phyloP scores from a whole-genome alignment of 2,888 invertebrate species.

The Helleia helle region DNA sequence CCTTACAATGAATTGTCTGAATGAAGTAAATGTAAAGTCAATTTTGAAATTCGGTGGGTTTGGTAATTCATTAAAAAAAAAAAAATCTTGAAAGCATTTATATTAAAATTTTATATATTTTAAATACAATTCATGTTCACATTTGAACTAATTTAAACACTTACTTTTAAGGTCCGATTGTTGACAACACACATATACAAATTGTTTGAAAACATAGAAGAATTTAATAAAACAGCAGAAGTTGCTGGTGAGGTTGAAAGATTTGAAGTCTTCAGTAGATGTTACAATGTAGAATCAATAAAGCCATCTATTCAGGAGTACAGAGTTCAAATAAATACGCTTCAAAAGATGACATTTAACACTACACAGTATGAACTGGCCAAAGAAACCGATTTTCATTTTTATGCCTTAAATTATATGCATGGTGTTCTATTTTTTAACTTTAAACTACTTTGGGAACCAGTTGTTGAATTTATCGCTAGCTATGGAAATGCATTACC shows the following conservation, averaged over 20 bases:
- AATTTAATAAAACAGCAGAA: constrained; percentile 51
- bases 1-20: too few relatives aligned
- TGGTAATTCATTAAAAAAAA: too few relatives aligned
- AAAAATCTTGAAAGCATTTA: too few relatives aligned
- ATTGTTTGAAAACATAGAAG: constrained; percentile 74
- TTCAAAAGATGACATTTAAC: constrained; percentile 82
- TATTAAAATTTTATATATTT: too few relatives aligned
- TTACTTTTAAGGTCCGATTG: constrained; percentile 76
- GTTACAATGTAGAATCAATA: constrained; percentile 81
- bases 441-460: constrained; percentile 92
- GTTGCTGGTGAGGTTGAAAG: constrained; percentile 47
- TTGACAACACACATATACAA: constrained; percentile 83
- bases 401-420: constrained; percentile 83
- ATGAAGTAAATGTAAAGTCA: too few relatives aligned
- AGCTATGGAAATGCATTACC: constrained; percentile 79
- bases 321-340: constrained; percentile 80
- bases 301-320: constrained; percentile 84
- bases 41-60: too few relatives aligned
- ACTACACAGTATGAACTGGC: constrained; percentile 73
- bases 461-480: constrained; percentile 82
- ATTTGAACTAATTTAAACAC: neutral
- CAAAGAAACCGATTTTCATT: constrained; percentile 72
- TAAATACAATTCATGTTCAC: too few relatives aligned
- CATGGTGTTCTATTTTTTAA: constrained; percentile 89
- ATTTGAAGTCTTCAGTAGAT: constrained; percentile 77